phyloP scores from a whole-genome alignment of 2,888 invertebrate species.

The Lithophane ornitopus region DNA sequence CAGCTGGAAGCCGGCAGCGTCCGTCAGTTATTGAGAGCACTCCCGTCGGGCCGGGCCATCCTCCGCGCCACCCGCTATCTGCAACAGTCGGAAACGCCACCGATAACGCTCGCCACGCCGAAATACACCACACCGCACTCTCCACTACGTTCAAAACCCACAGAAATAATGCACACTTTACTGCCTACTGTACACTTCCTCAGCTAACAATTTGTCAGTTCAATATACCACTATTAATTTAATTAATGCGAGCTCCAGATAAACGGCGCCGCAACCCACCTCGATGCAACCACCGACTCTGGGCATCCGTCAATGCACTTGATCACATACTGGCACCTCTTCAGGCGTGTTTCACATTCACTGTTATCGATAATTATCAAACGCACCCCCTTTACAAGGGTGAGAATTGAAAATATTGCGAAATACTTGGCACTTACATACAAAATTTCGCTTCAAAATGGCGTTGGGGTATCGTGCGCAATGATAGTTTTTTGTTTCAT shows the following conservation, averaged over 20 bases:
- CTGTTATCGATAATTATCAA: slow-evolving; percentile 73
- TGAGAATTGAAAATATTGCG: slow-evolving; percentile 86
- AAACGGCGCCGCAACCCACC: slow-evolving; percentile 85
- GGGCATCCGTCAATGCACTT: slow-evolving; percentile 73
- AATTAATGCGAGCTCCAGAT: slow-evolving; percentile 85
- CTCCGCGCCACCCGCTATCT: slow-evolving; percentile 88
- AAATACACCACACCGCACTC: slow-evolving; percentile 67
- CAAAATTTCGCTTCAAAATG: slow-evolving; percentile 91
- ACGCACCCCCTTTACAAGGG: slow-evolving; percentile 74
- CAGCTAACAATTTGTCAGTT: slow-evolving; percentile 67
- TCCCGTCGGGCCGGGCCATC: slow-evolving; percentile 86
- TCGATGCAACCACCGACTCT: slow-evolving; percentile 81
- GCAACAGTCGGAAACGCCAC: slow-evolving; percentile 88
- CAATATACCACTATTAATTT: slow-evolving; percentile 78
- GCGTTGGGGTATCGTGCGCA: slow-evolving; percentile 91
- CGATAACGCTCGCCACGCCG: slow-evolving; percentile 85
- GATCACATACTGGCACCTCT: slow-evolving; percentile 68
- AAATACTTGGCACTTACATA: slow-evolving; percentile 91
- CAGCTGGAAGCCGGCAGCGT: slow-evolving; percentile 89
- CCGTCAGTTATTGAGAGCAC: slow-evolving; percentile 88
- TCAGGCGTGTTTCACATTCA: slow-evolving; percentile 73
- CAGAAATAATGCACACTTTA: slow-evolving; percentile 53
- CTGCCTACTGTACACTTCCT: slow-evolving; percentile 57
- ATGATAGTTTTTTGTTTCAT: slow-evolving; percentile 90
- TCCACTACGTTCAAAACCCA: slow-evolving; percentile 54